These are phyloP conservation scores for Eupithecia inturbata DNA, from an alignment of 2,888 invertebrate species.

Conservation along the genomic window DNA sequence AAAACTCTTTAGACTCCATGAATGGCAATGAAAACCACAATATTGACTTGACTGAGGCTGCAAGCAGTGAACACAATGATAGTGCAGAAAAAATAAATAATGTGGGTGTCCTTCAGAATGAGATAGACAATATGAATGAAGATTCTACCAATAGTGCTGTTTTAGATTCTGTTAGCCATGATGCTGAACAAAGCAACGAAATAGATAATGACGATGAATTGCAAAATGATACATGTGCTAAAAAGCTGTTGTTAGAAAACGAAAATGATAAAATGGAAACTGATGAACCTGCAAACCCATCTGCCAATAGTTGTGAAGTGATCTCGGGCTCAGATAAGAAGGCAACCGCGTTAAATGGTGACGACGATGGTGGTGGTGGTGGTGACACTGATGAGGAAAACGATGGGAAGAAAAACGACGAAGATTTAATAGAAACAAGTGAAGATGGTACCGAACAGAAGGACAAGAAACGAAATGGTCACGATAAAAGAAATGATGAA, in stretches of 20 bases:
- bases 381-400: slow-evolving; percentile 16
- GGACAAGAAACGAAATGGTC: slow-evolving; percentile 9
- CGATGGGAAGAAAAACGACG: slow-evolving; percentile 16
- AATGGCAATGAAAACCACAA: slow-evolving; percentile 64
- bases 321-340: slow-evolving; percentile 14
- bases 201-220: slow-evolving; percentile 23
- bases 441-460: slow-evolving; percentile 13
- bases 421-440: slow-evolving; percentile 18
- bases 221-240: slow-evolving; percentile 16
- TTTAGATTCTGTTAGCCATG: slow-evolving; percentile 1
- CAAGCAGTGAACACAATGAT: slow-evolving; percentile 80
- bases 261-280: slow-evolving; percentile 29
- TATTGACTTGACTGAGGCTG: slow-evolving; percentile 69
- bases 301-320: background rate
- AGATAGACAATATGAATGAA: slow-evolving; percentile 26
- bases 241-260: slow-evolving; percentile 29
- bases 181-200: slow-evolving; percentile 17
- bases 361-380: slow-evolving; percentile 17
- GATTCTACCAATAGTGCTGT: slow-evolving; percentile 21
- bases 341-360: slow-evolving; percentile 21
- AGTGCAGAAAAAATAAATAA: slow-evolving; percentile 65
- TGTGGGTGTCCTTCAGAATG: slow-evolving; percentile 32
- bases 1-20: slow-evolving; percentile 75
- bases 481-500: slow-evolving; percentile 14
- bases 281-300: slow-evolving; percentile 16